Base-by-base conservation (phyloP, 2,797 vertebrate species). In the Anguilla megastoma region DNA sequence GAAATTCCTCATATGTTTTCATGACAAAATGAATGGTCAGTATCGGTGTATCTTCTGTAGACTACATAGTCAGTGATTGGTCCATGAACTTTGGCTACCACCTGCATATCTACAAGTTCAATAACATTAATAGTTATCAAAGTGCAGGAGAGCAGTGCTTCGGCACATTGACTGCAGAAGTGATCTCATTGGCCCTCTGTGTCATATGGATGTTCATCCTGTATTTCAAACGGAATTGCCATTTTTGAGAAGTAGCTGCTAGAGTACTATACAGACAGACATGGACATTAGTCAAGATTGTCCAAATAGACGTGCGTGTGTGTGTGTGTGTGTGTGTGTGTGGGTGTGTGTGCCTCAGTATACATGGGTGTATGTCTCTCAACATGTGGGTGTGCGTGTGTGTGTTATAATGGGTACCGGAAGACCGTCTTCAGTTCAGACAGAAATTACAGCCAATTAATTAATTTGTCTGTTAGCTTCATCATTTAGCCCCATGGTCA, bases 381-480 rank as follows among this genome's bases (percentile, higher is more conserved):
- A 24, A 16, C 50, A 52, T 74, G 66, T 16, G 36, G 54, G 50
- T 18, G 45, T 87, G 33, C 5, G 33, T 87, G 54, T 66, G 56
- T 87, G 56, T 50, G 21, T 83, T 41, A 52, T 9, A 45, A 21
- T 82, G 76, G 27, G 79, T 66, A 30, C 60, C 36, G 58, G 7
- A 30, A 88, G 87, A 36, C 10, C 6, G 24, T 69, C 30, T 27
- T 33, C 80, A 63, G 45, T 58, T 33, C 41, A 33, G 86, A 76
- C 45, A 50, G 60, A 50, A 71, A 84, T 54, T 27, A 84, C 45
- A 84, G 18, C n/a, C 45, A 66, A 60, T 69, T 69, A 86, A 69
- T 69, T 86, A 2, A 86, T 69, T 66, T 0, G 58, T 41, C 56
- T 69, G 21, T 16, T 60, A 45, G 85, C 60, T 27, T 21, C 33